phyloP scores from a whole-genome alignment of 2,888 invertebrate genomes.

The Amblyteles armatorius region DNA sequence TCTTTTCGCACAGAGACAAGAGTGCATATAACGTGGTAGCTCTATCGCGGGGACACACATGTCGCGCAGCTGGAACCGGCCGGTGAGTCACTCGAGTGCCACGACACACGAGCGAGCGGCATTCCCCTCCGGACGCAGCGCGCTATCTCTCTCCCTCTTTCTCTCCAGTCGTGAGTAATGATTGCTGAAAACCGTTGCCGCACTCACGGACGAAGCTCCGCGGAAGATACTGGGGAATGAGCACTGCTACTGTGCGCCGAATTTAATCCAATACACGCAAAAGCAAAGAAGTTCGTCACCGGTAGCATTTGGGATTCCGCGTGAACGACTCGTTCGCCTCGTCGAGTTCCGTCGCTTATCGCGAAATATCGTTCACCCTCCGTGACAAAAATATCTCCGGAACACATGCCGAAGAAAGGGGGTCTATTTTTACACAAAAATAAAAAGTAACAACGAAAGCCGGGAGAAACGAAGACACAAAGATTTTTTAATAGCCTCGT shows the following conservation, averaged over 20 bases:
- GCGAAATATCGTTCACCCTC: slow-evolving; percentile 7
- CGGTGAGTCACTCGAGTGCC: slow-evolving; percentile 58
- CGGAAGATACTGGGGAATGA: background rate
- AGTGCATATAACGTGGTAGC: background rate
- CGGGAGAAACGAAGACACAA: background rate
- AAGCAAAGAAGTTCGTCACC: slow-evolving; percentile 16
- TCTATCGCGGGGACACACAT: slow-evolving; percentile 56
- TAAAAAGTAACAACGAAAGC: background rate
- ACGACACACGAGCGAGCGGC: slow-evolving; percentile 41
- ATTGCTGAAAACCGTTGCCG: slow-evolving; percentile 39
- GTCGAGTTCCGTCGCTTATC: slow-evolving; percentile 15
- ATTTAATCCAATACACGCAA: slow-evolving; percentile 6
- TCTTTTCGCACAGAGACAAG: slow-evolving; percentile 15
- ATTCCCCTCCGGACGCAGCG: slow-evolving; percentile 45
- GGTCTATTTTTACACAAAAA: slow-evolving; percentile 2
- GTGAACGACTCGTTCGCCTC: slow-evolving; percentile 35
- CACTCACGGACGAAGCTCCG: background rate
- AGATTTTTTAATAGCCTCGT: background rate
- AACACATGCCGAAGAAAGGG: background rate
- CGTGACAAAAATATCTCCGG: slow-evolving; percentile 1
- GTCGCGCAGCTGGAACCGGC: slow-evolving; percentile 62
- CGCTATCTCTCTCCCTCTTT: background rate
- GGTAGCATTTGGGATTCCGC: slow-evolving; percentile 20
- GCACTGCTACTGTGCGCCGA: background rate
- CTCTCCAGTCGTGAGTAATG: slow-evolving; percentile 53